Conservation (phyloP, 2,113 vertebrate genomes). For the Aldabrachelys gigantea region DNA sequence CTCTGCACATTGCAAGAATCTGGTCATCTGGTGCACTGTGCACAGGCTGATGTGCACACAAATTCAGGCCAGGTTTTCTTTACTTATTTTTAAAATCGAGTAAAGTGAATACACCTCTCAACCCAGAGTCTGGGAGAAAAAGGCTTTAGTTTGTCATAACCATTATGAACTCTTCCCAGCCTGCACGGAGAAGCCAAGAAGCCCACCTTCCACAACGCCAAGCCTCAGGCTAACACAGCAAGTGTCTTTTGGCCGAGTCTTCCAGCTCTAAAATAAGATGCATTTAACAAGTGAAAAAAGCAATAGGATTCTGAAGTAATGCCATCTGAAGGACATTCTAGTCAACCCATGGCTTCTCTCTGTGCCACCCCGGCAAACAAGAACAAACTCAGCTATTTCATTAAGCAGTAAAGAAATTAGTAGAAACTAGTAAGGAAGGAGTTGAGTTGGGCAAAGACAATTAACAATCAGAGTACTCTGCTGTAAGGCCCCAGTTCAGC, state of each 20-base stretch:
- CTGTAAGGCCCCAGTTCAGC: neutral
- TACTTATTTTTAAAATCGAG: accelerated
- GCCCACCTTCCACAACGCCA: accelerated
- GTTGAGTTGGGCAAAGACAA: neutral
- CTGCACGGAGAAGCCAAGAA: neutral
- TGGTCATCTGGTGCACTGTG: neutral
- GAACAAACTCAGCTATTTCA: neutral
- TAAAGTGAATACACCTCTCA: neutral
- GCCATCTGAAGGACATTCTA: neutral
- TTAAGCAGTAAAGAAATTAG: neutral
- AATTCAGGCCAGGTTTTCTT: accelerated
- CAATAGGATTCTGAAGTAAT: neutral
- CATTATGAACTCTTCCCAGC: neutral
- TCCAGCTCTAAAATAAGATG: neutral
- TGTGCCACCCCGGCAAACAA: too few relatives aligned
- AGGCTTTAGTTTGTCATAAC: too few relatives aligned
- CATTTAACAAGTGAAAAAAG: neutral
- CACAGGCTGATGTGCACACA: neutral
- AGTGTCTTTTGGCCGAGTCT: neutral
- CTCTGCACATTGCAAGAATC: neutral
- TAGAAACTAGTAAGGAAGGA: neutral
- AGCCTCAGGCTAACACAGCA: neutral
- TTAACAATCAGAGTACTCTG: neutral
- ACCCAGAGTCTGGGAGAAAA: neutral
- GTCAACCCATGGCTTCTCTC: neutral